phyloP scores from a whole-genome alignment of 2,113 vertebrate genomes.

The Chaetura pelagica region DNA sequence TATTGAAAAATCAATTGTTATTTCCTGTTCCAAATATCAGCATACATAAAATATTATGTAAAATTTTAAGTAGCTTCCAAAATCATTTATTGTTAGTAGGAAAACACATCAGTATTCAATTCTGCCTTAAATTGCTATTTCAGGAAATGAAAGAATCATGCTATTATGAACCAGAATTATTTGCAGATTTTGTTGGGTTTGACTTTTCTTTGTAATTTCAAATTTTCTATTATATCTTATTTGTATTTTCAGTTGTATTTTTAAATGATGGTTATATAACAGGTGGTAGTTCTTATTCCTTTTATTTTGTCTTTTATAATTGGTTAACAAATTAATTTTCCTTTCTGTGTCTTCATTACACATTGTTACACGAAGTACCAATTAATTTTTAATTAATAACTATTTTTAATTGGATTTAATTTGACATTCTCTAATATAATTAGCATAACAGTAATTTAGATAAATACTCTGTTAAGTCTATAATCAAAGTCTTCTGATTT shows the following conservation, averaged over 20 bases:
- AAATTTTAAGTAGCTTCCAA: neutral
- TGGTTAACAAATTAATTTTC: too few species aligned
- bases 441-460: too few species aligned
- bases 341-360: too few species aligned
- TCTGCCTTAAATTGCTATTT: neutral
- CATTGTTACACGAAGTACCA: too few species aligned
- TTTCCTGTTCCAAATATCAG: neutral
- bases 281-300: too few species aligned
- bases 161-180: neutral
- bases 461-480: too few species aligned
- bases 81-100: neutral
- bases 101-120: neutral
- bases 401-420: too few species aligned
- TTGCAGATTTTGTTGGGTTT: neutral
- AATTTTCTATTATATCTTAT: neutral
- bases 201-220: neutral
- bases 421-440: too few species aligned
- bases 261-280: neutral
- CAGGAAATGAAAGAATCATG: neutral
- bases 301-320: too few species aligned
- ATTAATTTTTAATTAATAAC: too few species aligned
- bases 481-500: too few species aligned
- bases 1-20: neutral
- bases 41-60: neutral
- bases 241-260: neutral